Evolutionary conservation across 2,888 invertebrate genomes (phyloP), one percentile per base, ranked within the genome.

Genomic region (Cheiracanthium punctorium): DNA sequence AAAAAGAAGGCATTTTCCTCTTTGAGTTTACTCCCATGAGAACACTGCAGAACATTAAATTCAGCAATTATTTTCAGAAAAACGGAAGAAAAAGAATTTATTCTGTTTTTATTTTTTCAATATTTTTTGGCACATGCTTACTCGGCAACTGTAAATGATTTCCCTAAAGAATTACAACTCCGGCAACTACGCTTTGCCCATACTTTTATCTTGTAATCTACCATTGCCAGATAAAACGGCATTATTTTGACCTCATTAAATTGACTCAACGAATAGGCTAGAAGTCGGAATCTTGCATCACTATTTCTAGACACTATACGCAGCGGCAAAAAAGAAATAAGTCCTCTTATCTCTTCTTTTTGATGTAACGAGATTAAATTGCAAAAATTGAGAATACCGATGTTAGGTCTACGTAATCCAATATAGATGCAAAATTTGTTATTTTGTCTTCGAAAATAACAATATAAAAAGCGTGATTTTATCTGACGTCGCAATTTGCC

Each of bases 241-340:
- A 28, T 71, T 41, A 43, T 71, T 71, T 71, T 71, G 71, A 71
- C 71, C 71, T 71, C 71, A 71, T 71, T 71, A 71, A 71, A 71
- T 71, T 29, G 24, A 17, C 28, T 20, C 28, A 71, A 30, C 7
- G 28, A 8, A 41, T 43, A 28, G 20, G 29, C 43, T 24, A 64
- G n/a, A 64, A 20, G 43, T 12, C 1, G 7, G 69, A 32, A 33
- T 10, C 20, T 41, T 28, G 8, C 14, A 71, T 41, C 71, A 28
- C 10, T 5, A n/a, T 71, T 43, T 71, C 20, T 28, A 24, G 14
- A 30, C 20, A 33, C n/a, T 2, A 14, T n/a, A 69, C 10, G 10
- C 8, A 5, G 33, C n/a, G n/a, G 33, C 7, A 33, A 33, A n/a
- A 30, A 30, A 32, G 5, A 20, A 32, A 7, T 14, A 20, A 17